phyloP scores from a whole-genome alignment of 2,888 invertebrate genomes.

The Apomyelois bistriatella region DNA sequence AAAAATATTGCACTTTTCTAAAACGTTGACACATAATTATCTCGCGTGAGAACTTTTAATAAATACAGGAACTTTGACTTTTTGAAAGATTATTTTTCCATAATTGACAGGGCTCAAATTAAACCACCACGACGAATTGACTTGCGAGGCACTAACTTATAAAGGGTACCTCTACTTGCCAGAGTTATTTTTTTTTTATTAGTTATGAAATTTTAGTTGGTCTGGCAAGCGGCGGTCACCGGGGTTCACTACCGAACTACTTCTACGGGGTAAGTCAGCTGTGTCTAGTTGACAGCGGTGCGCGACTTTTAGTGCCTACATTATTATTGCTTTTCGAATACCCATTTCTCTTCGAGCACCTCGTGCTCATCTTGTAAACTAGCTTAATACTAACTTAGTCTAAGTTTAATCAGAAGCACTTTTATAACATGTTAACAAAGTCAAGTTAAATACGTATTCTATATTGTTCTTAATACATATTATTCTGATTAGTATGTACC shows the following conservation, averaged over 20 bases:
- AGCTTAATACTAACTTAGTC: conserved; percentile 56
- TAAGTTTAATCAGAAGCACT: conserved; percentile 38
- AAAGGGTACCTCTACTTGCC: conserved; percentile 33
- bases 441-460: background rate
- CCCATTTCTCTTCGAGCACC: conserved; percentile 75
- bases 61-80: conserved; percentile 38
- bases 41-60: conserved; percentile 17
- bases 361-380: conserved; percentile 65
- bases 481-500: too few species aligned
- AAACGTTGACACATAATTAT: conserved; percentile 13
- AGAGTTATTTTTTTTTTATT: conserved; percentile 14
- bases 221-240: background rate
- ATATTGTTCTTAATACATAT: too few species aligned
- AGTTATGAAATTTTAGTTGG: background rate
- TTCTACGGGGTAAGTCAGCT: conserved; percentile 59
- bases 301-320: conserved; percentile 71
- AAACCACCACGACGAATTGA: conserved; percentile 65
- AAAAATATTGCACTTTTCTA: conserved; percentile 5
- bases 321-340: conserved; percentile 81
- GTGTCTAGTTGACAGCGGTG: conserved; percentile 65
- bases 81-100: conserved; percentile 34
- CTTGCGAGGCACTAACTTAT: conserved; percentile 65
- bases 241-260: conserved; percentile 39
- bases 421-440: conserved; percentile 3
- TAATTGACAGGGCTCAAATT: conserved; percentile 71